These are phyloP conservation scores for Leptocoma aspasia DNA, from an alignment of 2,113 vertebrate species.

Conservation along the genomic window DNA sequence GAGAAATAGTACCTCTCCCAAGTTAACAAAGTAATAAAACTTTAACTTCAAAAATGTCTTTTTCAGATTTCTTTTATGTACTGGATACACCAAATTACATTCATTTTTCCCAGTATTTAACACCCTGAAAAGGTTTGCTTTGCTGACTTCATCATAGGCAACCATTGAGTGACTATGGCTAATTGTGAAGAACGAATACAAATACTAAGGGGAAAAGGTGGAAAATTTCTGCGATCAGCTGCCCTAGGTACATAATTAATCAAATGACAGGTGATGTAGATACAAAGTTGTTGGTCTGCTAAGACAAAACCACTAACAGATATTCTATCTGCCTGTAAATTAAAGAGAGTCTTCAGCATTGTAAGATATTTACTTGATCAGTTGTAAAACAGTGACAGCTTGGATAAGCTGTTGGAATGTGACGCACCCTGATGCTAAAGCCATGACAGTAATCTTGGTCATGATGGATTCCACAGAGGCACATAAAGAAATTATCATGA, in stretches of 20 bases:
- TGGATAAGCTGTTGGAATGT: background rate
- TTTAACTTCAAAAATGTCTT: background rate
- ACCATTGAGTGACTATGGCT: background rate
- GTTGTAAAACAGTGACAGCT: background rate
- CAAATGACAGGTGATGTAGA: slow-evolving; percentile 37
- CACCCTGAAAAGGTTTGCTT: background rate
- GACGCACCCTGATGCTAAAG: background rate
- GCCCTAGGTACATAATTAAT: slow-evolving; percentile 26
- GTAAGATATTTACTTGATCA: background rate
- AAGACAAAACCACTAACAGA: slow-evolving; percentile 28
- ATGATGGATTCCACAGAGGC: background rate
- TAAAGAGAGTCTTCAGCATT: slow-evolving; percentile 3
- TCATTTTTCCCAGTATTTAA: background rate
- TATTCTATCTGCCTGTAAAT: background rate
- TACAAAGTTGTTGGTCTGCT: slow-evolving; percentile 12
- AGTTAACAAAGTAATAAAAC: background rate
- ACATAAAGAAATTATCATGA: background rate
- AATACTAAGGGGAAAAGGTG: background rate
- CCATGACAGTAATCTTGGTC: background rate
- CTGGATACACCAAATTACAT: background rate
- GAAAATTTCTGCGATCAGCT: slow-evolving; percentile 17
- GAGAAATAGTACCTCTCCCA: background rate
- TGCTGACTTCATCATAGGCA: background rate
- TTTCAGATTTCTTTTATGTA: background rate
- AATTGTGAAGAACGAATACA: slow-evolving; percentile 13